A percentile compares a stretch with the other conserved stretches of the same genome.
Conservation (phyloP, 1,140 invertebrate species). For the Bombus vancouverensis region DNA sequence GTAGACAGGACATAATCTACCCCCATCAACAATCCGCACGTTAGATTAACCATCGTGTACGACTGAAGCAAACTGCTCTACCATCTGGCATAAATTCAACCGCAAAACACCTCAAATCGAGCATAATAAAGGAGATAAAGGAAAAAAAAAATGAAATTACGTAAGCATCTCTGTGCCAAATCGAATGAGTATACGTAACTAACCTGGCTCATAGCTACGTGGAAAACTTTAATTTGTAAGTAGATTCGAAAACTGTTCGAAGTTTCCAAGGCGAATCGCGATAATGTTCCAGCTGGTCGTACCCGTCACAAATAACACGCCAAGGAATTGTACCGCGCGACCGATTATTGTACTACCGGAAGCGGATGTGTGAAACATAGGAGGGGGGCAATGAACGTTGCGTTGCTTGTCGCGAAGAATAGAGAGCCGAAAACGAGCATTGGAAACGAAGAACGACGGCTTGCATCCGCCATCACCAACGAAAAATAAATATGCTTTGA, state of each 20-base stretch:
- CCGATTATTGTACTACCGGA: slow-evolving; percentile 81
- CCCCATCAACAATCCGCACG: not conserved
- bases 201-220: not conserved
- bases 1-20: not conserved
- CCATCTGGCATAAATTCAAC: slow-evolving; percentile 6
- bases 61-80: not conserved
- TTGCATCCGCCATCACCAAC: slow-evolving; percentile 20
- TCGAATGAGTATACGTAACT: not conserved
- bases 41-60: slow-evolving; percentile 1
- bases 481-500: not conserved
- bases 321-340: slow-evolving; percentile 75
- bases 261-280: not conserved
- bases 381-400: slow-evolving; percentile 76
- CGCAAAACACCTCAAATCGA: not conserved
- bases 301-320: slow-evolving; percentile 68
- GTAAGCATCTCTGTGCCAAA: not conserved
- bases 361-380: slow-evolving; percentile 82
- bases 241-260: not conserved
- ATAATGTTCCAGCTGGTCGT: slow-evolving; percentile 8
- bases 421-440: slow-evolving; percentile 61
- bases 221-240: no score
- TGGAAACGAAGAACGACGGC: slow-evolving; percentile 30
- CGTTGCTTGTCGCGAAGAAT: slow-evolving; percentile 58
- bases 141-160: not conserved
- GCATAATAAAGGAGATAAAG: not conserved